Evolutionary conservation across 2,797 vertebrate genomes (phyloP).

Genomic region (Anabas testudineus): DNA sequence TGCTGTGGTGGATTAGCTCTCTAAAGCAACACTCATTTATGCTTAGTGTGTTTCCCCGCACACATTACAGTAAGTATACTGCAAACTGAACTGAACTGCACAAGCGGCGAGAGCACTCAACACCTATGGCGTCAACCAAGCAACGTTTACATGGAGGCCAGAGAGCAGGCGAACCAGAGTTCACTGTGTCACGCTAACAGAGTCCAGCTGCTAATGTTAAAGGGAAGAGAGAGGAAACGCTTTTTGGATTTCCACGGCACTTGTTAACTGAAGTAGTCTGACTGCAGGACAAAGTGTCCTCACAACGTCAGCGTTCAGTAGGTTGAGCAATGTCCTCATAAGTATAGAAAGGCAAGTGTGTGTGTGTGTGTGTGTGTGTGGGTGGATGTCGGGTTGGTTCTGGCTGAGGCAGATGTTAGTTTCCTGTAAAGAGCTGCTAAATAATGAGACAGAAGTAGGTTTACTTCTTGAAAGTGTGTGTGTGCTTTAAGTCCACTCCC

Average conservation of each 20-base stretch:
- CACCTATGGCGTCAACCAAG: constrained; percentile 1
- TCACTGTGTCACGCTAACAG: constrained; percentile 52
- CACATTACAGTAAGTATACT: constrained; percentile 1
- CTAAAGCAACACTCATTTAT: background rate
- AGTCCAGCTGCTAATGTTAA: constrained; percentile 54
- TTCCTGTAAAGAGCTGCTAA: constrained; percentile 37
- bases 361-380: constrained; percentile 1
- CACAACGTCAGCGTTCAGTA: background rate
- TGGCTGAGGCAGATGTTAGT: constrained; percentile 23
- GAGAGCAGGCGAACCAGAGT: constrained; percentile 35
- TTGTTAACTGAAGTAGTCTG: constrained; percentile 31
- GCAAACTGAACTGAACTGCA: constrained; percentile 12
- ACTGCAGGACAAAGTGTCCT: constrained; percentile 1
- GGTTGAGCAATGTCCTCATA: background rate
- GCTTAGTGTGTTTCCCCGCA: too few relatives aligned
- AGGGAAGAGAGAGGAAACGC: constrained; percentile 17
- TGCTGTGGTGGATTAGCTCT: constrained; percentile 3
- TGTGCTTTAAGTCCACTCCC: constrained; percentile 27
- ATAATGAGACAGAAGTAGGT: constrained; percentile 18
- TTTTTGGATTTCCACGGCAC: constrained; percentile 35
- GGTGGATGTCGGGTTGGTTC: too few relatives aligned
- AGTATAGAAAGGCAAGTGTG: constrained; percentile 7
- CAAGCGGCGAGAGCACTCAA: background rate
- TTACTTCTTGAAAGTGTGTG: constrained; percentile 21
- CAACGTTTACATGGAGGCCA: constrained; percentile 27